phyloP scores from a whole-genome alignment of 1,140 invertebrate species.

The Eumaeus atala region DNA sequence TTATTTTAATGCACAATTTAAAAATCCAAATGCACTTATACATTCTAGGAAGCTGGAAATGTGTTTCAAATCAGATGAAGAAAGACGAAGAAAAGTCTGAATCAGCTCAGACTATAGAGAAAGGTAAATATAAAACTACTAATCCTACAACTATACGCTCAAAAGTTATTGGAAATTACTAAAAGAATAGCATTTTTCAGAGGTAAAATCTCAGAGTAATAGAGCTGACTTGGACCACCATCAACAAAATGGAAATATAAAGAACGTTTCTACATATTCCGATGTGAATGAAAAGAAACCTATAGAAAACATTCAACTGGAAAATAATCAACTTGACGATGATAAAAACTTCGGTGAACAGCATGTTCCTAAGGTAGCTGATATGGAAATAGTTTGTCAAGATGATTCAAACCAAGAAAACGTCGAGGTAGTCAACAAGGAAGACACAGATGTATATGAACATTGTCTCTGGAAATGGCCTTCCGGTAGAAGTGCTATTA shows the following conservation, averaged over 20 bases:
- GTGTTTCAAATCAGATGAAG: constrained; percentile 49
- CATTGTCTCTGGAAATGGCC: constrained; percentile 76
- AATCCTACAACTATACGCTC: no score
- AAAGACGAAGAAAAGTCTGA: constrained; percentile 50
- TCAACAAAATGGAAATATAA: constrained; percentile 65
- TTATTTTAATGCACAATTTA: neutral
- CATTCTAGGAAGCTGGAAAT: constrained; percentile 56
- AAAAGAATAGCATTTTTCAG: neutral
- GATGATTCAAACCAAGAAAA: constrained; percentile 32
- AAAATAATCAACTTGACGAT: constrained; percentile 29
- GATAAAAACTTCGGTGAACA: constrained; percentile 38
- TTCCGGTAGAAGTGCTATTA: constrained; percentile 68
- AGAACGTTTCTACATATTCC: constrained; percentile 35
- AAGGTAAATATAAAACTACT: constrained; percentile 30
- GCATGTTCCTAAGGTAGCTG: constrained; percentile 31
- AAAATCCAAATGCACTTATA: constrained; percentile 8
- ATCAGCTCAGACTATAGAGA: constrained; percentile 26
- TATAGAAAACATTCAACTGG: constrained; percentile 26
- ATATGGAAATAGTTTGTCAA: constrained; percentile 35
- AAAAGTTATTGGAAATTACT: no score
- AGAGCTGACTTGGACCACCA: constrained; percentile 51
- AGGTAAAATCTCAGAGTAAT: constrained; percentile 28
- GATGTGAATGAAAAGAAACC: constrained; percentile 40
- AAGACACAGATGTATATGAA: constrained; percentile 53
- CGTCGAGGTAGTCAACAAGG: constrained; percentile 46